Conservation (phyloP, 2,888 invertebrate species). For the Chesias legatella region DNA sequence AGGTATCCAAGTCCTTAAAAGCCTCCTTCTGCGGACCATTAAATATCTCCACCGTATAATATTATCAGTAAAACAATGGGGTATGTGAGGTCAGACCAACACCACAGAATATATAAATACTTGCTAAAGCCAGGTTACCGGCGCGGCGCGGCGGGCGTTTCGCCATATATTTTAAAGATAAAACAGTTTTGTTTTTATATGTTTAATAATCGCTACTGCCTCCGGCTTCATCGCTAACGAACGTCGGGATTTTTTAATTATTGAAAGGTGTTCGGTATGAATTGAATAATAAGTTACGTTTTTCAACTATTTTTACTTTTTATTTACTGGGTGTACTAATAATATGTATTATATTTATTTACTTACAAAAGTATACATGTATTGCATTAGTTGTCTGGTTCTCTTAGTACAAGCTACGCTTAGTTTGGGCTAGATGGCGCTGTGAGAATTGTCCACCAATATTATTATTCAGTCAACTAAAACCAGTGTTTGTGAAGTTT, state of each 20-base stretch:
- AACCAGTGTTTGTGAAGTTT: too few species aligned
- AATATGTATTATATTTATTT: too few species aligned
- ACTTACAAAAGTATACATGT: too few species aligned
- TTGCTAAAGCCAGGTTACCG: conserved; percentile 3
- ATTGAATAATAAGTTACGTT: too few species aligned
- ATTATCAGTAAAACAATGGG: conserved; percentile 8
- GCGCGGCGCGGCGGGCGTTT: conserved; percentile 5
- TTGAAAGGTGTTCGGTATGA: background rate
- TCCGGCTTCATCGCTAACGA: conserved; percentile 3
- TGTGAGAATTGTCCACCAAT: too few species aligned
- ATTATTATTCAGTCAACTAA: too few species aligned
- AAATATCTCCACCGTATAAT: conserved; percentile 3
- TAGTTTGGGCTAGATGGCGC: too few species aligned
- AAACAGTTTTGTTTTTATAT: conserved; percentile 4
- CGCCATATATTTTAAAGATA: conserved; percentile 3
- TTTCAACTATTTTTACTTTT: too few species aligned
- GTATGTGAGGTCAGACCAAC: conserved; percentile 5
- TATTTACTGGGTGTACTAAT: too few species aligned
- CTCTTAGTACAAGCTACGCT: too few species aligned
- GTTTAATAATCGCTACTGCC: conserved; percentile 4
- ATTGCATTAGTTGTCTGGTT: too few species aligned
- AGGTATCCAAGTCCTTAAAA: too few species aligned
- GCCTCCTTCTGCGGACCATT: background rate
- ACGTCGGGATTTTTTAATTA: conserved; percentile 1
- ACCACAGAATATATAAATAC: background rate